Conservation (phyloP, 2,888 invertebrate genomes). For the Acrocyrtus sp. region DNA sequence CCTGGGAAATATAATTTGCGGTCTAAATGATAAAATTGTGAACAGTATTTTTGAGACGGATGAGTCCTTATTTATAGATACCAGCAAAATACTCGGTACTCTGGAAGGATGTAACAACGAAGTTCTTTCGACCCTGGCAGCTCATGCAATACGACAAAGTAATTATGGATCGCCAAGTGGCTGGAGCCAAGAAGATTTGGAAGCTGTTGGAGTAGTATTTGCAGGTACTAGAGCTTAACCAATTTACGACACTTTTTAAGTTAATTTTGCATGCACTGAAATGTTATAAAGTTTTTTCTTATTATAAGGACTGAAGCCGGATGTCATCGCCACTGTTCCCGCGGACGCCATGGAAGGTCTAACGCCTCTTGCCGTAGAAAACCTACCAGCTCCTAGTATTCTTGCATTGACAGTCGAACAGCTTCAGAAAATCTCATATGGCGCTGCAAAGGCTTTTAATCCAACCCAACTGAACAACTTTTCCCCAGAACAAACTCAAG, state of each 20-base stretch:
- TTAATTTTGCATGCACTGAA: background rate
- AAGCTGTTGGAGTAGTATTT: constrained; percentile 60
- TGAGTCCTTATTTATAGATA: constrained; percentile 56
- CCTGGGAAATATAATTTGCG: constrained; percentile 60
- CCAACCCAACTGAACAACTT: constrained; percentile 35
- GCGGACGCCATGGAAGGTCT: constrained; percentile 59
- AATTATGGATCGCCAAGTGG: constrained; percentile 60
- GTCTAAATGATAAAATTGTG: constrained; percentile 54
- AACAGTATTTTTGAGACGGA: constrained; percentile 60
- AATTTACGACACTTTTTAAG: constrained; percentile 1
- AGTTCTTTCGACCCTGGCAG: constrained; percentile 56
- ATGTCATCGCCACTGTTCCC: constrained; percentile 50
- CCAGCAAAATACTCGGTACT: constrained; percentile 55
- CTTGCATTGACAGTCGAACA: constrained; percentile 46
- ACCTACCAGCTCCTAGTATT: constrained; percentile 42
- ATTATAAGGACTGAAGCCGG: constrained; percentile 58
- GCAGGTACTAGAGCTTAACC: constrained; percentile 49
- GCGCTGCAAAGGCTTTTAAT: constrained; percentile 49
- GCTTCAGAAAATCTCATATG: constrained; percentile 51
- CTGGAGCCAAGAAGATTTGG: constrained; percentile 60
- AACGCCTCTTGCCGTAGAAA: constrained; percentile 50
- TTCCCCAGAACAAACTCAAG: constrained; percentile 33
- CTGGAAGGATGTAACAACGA: constrained; percentile 57
- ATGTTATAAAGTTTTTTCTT: background rate
- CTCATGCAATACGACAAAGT: constrained; percentile 50